A percentile compares a stretch with the other conserved stretches of the same genome.
These are phyloP conservation scores for Phrynosoma blainvillii DNA, from an alignment of 2,113 vertebrate genomes.

Conservation along the genomic window DNA sequence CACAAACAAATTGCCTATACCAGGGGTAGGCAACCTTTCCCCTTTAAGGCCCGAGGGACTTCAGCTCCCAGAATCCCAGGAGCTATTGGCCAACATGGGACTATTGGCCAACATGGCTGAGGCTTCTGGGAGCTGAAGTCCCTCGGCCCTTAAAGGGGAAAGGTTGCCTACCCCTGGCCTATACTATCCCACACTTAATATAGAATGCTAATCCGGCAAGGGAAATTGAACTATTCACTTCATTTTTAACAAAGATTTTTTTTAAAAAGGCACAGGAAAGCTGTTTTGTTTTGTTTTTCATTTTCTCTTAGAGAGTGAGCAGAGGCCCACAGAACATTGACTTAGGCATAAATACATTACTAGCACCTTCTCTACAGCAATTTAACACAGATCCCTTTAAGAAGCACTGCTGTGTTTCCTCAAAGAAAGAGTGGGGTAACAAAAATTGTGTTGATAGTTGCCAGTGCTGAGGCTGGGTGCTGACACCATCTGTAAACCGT, in stretches of 20 bases:
- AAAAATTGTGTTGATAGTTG: background rate
- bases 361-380: background rate
- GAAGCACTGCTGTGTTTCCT: background rate
- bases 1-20: background rate
- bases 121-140: no score
- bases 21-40: no score
- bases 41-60: no score
- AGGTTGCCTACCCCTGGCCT: no score
- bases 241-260: background rate
- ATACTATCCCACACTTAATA: background rate
- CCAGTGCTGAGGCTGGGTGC: background rate
- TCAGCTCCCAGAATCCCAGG: no score
- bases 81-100: no score
- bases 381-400: background rate
- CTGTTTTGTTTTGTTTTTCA: background rate
- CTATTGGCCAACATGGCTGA: no score
- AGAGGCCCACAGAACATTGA: background rate
- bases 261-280: background rate
- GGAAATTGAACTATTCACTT: background rate
- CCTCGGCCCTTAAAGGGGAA: no score
- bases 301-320: background rate
- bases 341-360: background rate
- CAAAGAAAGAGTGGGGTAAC: background rate
- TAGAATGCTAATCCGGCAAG: background rate
- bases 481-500: conserved; percentile 14